A percentile compares a stretch with the other conserved stretches of the same genome.
These are phyloP conservation scores for Gryllus longicercus DNA, from an alignment of 2,888 invertebrate species.

Conservation along the genomic window DNA sequence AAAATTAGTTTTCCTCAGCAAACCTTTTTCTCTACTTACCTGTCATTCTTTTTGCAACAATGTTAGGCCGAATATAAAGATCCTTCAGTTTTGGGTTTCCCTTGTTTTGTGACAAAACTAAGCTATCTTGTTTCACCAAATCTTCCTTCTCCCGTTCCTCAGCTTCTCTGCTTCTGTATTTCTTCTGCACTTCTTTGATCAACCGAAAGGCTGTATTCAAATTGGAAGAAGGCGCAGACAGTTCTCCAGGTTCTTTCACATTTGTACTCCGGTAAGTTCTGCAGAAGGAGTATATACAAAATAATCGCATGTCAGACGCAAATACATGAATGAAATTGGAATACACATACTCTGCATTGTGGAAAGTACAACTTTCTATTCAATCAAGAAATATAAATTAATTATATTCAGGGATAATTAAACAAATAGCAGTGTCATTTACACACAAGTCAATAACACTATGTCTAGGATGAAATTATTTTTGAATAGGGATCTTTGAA, in stretches of 20 bases:
- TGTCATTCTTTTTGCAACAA: slow-evolving; percentile 93
- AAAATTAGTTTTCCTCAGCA: neutral
- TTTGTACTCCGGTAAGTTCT: slow-evolving; percentile 96
- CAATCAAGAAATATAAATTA: too few species aligned
- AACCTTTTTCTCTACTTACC: slow-evolving; percentile 47
- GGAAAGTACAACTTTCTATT: too few species aligned
- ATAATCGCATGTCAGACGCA: too few species aligned
- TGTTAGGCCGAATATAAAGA: slow-evolving; percentile 97
- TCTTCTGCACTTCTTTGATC: slow-evolving; percentile 98
- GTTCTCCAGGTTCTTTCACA: slow-evolving; percentile 94
- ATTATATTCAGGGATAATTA: too few species aligned
- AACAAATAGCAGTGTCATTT: too few species aligned
- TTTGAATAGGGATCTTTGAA: too few species aligned
- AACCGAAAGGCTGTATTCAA: slow-evolving; percentile 94
- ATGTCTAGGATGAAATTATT: too few species aligned
- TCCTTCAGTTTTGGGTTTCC: slow-evolving; percentile 97
- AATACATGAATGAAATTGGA: too few species aligned
- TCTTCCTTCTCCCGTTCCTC: slow-evolving; percentile 98
- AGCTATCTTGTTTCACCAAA: slow-evolving; percentile 95
- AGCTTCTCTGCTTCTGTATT: slow-evolving; percentile 95
- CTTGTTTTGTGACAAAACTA: slow-evolving; percentile 90
- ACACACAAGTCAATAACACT: too few species aligned
- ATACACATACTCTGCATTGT: too few species aligned
- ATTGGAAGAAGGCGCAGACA: slow-evolving; percentile 90
- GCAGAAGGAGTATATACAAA: slow-evolving; percentile 39